Evolutionary conservation across 64 coral and sea anemone genomes (phyloP).

Genomic region (Pocillopora verrucosa): DNA sequence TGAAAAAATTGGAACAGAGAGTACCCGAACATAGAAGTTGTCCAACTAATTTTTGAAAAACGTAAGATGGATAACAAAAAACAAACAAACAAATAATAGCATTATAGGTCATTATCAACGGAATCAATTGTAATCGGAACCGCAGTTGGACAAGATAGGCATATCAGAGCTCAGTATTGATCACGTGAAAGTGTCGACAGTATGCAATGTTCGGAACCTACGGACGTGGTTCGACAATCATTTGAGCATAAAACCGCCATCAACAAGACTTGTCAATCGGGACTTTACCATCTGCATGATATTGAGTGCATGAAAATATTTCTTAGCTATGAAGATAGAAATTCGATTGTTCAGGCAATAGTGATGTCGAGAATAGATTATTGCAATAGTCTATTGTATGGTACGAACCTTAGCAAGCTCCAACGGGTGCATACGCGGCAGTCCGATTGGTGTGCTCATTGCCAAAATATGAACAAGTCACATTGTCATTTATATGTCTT

Average conservation of each 20-base stretch:
- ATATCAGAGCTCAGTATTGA: background rate
- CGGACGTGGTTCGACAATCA: background rate
- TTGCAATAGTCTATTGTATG: background rate
- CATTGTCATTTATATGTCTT: background rate
- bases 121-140: too few relatives aligned
- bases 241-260: conserved; percentile 10
- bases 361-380: background rate
- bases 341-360: conserved; percentile 9
- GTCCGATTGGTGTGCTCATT: background rate
- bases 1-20: too few relatives aligned
- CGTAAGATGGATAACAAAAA: too few relatives aligned
- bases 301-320: conserved; percentile 4
- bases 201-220: conserved; percentile 5
- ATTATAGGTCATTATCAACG: too few relatives aligned
- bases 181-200: background rate
- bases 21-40: too few relatives aligned
- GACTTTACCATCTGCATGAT: background rate
- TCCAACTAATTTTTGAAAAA: too few relatives aligned
- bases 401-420: background rate
- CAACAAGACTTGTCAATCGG: conserved; percentile 17
- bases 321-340: conserved; percentile 5
- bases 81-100: too few relatives aligned
- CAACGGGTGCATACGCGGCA: background rate
- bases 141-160: background rate
- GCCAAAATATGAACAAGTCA: background rate